These are phyloP conservation scores for Penelope pileata DNA, from an alignment of 2,113 vertebrate genomes.

Conservation along the genomic window DNA sequence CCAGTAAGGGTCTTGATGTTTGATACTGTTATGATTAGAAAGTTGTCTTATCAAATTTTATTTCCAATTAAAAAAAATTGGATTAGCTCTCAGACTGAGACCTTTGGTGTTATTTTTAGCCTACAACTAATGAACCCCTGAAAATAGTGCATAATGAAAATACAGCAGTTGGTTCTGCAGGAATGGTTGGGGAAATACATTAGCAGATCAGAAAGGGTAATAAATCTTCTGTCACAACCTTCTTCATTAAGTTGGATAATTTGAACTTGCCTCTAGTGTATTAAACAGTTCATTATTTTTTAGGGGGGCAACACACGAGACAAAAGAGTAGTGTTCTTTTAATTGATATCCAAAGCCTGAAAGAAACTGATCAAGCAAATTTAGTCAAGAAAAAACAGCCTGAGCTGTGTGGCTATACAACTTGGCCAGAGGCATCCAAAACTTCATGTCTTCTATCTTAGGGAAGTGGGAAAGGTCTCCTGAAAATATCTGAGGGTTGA, in stretches of 20 bases:
- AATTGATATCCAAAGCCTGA: slow-evolving; percentile 31
- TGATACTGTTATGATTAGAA: slow-evolving; percentile 46
- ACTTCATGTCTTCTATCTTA: neutral
- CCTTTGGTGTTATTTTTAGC: slow-evolving; percentile 56
- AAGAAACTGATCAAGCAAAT: neutral
- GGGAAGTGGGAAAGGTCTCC: neutral
- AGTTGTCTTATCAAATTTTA: slow-evolving; percentile 65
- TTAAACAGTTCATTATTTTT: slow-evolving; percentile 73
- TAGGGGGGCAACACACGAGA: slow-evolving; percentile 33
- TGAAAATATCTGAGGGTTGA: neutral
- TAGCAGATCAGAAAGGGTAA: slow-evolving; percentile 65
- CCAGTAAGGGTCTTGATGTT: neutral
- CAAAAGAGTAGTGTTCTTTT: slow-evolving; percentile 48
- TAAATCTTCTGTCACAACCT: slow-evolving; percentile 66
- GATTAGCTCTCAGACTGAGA: slow-evolving; percentile 56
- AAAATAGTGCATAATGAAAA: slow-evolving; percentile 66
- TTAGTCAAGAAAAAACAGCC: slow-evolving; percentile 5
- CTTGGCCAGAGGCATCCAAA: neutral
- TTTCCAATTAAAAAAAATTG: slow-evolving; percentile 59
- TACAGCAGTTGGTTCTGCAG: slow-evolving; percentile 53
- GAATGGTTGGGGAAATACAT: slow-evolving; percentile 58
- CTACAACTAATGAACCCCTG: slow-evolving; percentile 59
- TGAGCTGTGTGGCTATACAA: neutral
- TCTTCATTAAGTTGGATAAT: slow-evolving; percentile 72
- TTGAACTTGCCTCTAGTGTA: slow-evolving; percentile 72